Conservation (phyloP, 2,113 vertebrate genomes). For the Hymenochirus boettgeri region DNA sequence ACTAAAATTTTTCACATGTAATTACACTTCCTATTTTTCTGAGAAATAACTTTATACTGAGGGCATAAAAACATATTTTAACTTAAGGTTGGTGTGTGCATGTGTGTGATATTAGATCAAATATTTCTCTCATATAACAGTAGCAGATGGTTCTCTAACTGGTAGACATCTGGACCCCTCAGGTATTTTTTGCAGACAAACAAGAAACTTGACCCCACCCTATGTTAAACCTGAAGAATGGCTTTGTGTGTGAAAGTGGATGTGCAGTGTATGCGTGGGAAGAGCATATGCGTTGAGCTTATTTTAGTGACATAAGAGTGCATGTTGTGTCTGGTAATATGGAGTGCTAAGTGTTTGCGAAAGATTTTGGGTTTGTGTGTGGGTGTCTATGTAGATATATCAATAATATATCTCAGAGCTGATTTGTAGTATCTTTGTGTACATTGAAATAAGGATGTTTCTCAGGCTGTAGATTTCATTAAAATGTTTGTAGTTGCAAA, state of each 20-base stretch:
- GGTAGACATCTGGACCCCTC: neutral
- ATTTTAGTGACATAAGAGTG: neutral
- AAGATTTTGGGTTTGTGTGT: neutral
- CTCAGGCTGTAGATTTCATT: too few species aligned
- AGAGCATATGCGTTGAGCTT: neutral
- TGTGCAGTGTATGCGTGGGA: neutral
- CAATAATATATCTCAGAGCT: too few species aligned
- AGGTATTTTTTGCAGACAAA: neutral
- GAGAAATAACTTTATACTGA: too few species aligned
- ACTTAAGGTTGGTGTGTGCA: too few species aligned
- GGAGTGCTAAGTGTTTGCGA: neutral
- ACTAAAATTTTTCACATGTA: too few species aligned
- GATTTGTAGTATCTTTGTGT: too few species aligned
- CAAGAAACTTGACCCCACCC: conserved; percentile 2
- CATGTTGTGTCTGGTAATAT: neutral
- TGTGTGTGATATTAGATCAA: neutral
- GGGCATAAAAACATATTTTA: too few species aligned
- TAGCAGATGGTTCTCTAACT: conserved; percentile 1
- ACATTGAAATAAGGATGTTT: too few species aligned
- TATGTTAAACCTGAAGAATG: neutral
- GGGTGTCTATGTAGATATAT: too few species aligned
- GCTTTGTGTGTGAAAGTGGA: neutral
- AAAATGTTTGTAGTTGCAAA: too few species aligned
- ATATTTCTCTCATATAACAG: neutral
- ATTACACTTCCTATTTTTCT: too few species aligned